Base-by-base conservation (phyloP, 2,113 vertebrate genomes). In the Octodon degus region DNA sequence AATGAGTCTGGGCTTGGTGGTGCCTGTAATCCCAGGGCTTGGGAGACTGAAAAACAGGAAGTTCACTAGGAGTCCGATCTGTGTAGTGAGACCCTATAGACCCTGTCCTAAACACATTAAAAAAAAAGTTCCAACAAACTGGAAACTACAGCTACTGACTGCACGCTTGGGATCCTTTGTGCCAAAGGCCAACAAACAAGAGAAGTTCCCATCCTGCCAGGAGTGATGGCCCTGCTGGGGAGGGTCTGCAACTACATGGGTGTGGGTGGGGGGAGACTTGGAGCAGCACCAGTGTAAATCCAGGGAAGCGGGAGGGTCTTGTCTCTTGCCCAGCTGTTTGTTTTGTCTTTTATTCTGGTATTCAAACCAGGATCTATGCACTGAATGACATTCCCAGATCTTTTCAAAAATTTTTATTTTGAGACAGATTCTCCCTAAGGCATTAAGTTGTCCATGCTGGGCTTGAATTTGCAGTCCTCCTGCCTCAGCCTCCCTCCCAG, bases 221-320 rank as follows among this genome's bases (percentile, higher is more conserved):
- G 30, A 30, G 17, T 20, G 65, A 11, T n/a, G 63, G 7, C 43
- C 83, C 30, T 68, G 11, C 10, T 22, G 30, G 30, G 30, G 27
- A 58, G 1, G 17, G 40, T 68, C 40, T 7, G 7, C 0, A 0
- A 53, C 5, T 62, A 27, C 37, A 5, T 22, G 3, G 1, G 1
- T 43, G 43, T 43, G 43, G 43, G 43, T 43, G 43, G 10, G 24
- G 7, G 5, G 14, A 40, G 81, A 20, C 12, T 0, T 20, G 7
- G 37, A 62, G 55, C 2, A 4, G 25, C 60, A 34, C 62, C n/a
- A 14, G 1, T 11, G 10, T 7, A 24, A 34, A 22, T 5, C 27
- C 37, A 88, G n/a, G 16, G 25, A 40, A 19, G 53, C 25, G 4
- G 72, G 72, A 27, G 3, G 37, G 72, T 43, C 72, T 76, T 13